A percentile compares a stretch with the other conserved stretches of the same genome.
Conservation (phyloP, 2,888 invertebrate genomes). For the Copidosoma aretas region DNA sequence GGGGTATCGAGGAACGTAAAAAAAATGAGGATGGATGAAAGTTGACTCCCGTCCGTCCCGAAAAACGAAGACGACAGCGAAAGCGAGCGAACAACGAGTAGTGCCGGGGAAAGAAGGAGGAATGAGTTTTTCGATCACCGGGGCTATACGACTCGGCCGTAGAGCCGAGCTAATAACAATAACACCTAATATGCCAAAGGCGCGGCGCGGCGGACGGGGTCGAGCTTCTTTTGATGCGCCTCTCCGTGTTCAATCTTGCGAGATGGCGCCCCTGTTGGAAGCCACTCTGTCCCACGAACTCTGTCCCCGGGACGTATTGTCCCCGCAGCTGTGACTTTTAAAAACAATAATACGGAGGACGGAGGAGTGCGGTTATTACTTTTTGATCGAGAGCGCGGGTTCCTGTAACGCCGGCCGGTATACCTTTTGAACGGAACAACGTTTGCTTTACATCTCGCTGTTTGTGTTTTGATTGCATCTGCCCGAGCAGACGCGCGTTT, state of each 20-base stretch:
- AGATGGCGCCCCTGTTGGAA: not conserved
- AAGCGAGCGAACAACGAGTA: not conserved
- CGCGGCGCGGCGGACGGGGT: not conserved
- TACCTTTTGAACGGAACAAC: too few relatives aligned
- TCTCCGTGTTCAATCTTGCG: slow-evolving; percentile 5
- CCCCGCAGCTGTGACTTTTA: too few relatives aligned
- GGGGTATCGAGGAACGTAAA: not conserved
- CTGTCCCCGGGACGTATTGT: too few relatives aligned
- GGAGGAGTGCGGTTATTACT: too few relatives aligned
- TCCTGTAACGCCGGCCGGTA: too few relatives aligned
- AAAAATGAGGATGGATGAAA: not conserved
- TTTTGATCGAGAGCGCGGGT: too few relatives aligned
- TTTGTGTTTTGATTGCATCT: too few relatives aligned
- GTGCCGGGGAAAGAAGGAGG: slow-evolving; percentile 2
- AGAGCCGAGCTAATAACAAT: slow-evolving; percentile 5
- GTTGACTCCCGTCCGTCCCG: too few relatives aligned
- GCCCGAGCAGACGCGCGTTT: too few relatives aligned
- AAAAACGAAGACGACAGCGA: not conserved
- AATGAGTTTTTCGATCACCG: slow-evolving; percentile 39
- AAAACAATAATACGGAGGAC: too few relatives aligned
- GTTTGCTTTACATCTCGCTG: too few relatives aligned
- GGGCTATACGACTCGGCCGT: not conserved
- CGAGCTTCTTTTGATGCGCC: slow-evolving; percentile 7
- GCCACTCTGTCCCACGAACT: too few relatives aligned
- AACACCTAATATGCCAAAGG: slow-evolving; percentile 8